phyloP scores from a whole-genome alignment of 2,888 invertebrate genomes.

The Eulithis testata region DNA sequence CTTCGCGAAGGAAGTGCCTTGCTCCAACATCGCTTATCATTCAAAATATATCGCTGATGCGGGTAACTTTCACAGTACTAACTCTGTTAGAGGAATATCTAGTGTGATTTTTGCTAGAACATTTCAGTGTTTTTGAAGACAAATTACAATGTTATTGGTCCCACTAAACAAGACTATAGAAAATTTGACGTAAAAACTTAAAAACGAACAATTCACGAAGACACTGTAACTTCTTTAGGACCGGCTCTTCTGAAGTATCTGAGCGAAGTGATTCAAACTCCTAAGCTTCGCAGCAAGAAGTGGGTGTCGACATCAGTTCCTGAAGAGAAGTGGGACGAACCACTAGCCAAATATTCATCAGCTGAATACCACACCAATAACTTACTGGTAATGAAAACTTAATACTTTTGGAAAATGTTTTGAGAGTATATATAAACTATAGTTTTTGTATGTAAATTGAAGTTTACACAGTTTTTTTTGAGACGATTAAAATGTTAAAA shows the following conservation, averaged over 20 bases:
- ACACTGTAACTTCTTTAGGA: conserved; percentile 41
- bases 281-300: conserved; percentile 86
- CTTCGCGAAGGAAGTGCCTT: conserved; percentile 73
- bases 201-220: no score
- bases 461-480: no score
- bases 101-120: no score
- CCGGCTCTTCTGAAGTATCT: conserved; percentile 82
- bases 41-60: conserved; percentile 90
- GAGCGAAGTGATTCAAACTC: conserved; percentile 84
- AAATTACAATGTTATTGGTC: no score
- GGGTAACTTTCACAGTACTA: conserved; percentile 49
- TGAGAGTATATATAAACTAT: no score
- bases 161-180: no score
- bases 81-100: neutral
- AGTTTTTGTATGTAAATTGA: no score
- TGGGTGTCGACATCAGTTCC: conserved; percentile 95
- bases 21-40: conserved; percentile 94
- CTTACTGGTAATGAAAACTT: conserved; percentile 78
- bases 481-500: no score
- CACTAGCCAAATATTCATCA: conserved; percentile 83
- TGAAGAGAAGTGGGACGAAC: conserved; percentile 59
- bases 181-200: no score
- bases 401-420: no score
- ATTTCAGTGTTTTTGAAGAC: no score
- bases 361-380: conserved; percentile 95